These are phyloP conservation scores for Danaus chrysippus DNA, from an alignment of 2,888 invertebrate species.

Conservation along the genomic window DNA sequence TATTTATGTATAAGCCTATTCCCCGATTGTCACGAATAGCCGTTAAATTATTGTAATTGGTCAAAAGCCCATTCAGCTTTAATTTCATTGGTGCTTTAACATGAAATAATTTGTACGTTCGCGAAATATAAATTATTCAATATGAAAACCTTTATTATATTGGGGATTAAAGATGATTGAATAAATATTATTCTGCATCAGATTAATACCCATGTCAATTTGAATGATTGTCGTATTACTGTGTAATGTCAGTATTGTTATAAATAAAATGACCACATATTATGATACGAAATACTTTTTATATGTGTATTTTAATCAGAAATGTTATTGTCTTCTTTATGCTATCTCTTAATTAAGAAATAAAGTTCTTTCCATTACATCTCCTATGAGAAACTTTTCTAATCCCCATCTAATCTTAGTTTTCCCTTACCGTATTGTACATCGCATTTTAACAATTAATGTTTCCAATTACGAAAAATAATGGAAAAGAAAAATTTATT, in stretches of 20 bases:
- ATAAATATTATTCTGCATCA: not conserved
- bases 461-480: not conserved
- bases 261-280: not conserved
- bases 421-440: slow-evolving; percentile 61
- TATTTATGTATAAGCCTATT: slow-evolving; percentile 18
- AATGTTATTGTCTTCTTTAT: too few species aligned
- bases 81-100: slow-evolving; percentile 9
- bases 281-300: too few species aligned
- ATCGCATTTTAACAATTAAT: slow-evolving; percentile 26
- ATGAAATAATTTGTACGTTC: slow-evolving; percentile 1
- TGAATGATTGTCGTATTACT: not conserved
- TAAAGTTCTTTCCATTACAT: slow-evolving; percentile 52
- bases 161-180: slow-evolving; percentile 1
- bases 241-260: not conserved
- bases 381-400: slow-evolving; percentile 52
- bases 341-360: slow-evolving; percentile 53
- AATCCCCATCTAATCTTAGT: slow-evolving; percentile 65
- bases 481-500: too few species aligned
- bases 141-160: slow-evolving; percentile 1
- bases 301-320: too few species aligned
- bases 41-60: slow-evolving; percentile 9
- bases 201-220: not conserved
- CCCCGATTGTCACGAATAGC: slow-evolving; percentile 15
- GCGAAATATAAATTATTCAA: not conserved
- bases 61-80: slow-evolving; percentile 11